Evolutionary conservation across 1,140 invertebrate genomes (phyloP), one percentile per base, ranked within the genome.

Genomic region (Hycleus phaleratus): DNA sequence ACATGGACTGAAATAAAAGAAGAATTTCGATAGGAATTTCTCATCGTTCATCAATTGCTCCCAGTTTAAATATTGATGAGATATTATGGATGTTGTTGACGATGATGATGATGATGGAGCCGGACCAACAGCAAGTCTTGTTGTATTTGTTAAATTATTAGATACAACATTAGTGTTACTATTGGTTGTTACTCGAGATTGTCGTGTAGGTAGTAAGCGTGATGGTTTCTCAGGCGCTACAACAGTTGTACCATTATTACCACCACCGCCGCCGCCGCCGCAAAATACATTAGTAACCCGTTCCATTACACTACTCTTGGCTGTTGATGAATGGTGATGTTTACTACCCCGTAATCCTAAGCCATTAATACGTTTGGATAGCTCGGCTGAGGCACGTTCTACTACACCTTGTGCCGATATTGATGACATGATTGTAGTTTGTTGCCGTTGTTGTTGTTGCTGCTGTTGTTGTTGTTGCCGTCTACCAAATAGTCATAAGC

Each of bases 301-400:
- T 74, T 91, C 88, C 80, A 91, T 90, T 53, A 91, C 88, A 66
- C 84, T 85, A 10, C 82, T 79, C 67, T 83, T 81, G 32, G 66
- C 65, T 32, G 32, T 42, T 53, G 79, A 77, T 18, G 18, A 18
- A 18, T 18, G 18, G 66, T 75, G 73, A 70, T 86, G 84, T 67
- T 87, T 86, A 58, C 76, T 78, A 12, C 85, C 81, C 59, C 88
- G 81, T 61, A 91, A 77, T 25, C 86, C 86, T 67, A 91, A 78
- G 38, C 89, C 90, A 70, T 90, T 92, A 76, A 93, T 92, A 62
- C 90, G 83, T 68, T 91, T 90, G 51, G 88, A 87, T 55, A 93
- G 75, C 75, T 93, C 90, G 51, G 89, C 89, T 62, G 89, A 91
- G 64, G 90, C 90, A 66, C 90, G 82, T 78, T 93, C 90, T 71